Evolutionary conservation across 1,140 invertebrate genomes (phyloP), one percentile per base, ranked within the genome.

Genomic region (Aphelinus atriplicis): DNA sequence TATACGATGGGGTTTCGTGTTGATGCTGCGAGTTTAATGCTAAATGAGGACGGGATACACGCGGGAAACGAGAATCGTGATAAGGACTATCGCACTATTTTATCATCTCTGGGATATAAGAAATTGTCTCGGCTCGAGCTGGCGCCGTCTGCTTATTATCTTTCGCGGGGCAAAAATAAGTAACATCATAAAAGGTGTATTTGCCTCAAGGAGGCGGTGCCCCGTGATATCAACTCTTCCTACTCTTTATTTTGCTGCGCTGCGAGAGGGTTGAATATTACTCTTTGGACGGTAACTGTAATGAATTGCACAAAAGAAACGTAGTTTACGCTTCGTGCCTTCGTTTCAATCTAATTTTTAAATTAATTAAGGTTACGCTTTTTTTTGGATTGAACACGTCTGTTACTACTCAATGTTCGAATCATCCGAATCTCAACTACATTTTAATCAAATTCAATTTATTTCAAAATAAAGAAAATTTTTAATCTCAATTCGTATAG

Each of bases 1-100:
- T 26, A 26, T 26, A 26, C 26, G 26, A 26, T 26, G 26, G 26
- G 26, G 26, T 26, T 26, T 26, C 26, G 26, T 26, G 26, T 26
- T 26, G 26, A 26, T 26, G 26, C 26, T 26, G 26, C 26, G 26
- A 26, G 26, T 26, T 26, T 26, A 26, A 26, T 26, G 26, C 26
- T 26, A 26, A 26, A 26, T 26, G 26, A 26, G 26, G 26, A 26
- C 26, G 73, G 71, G 62, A 68, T 73, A 76, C 61, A 66, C 66
- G 74, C 76, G 67, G 46, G 53, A 67, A 73, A 73, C 64, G 71
- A 67, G 26, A 67, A 73, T 60, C 62, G 56, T 64, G 56, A 73
- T 73, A 73, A 73, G 66, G 64, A 64, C 55, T 73, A 73, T 73
- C 62, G 56, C 71, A 56, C 10, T 42, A 56, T 46, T 73, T 67